Percentiles rank a stretch among this genome's conserved stretches.
These are phyloP conservation scores for Nyctibius grandis DNA, from an alignment of 2,797 vertebrate genomes.

Conservation along the genomic window DNA sequence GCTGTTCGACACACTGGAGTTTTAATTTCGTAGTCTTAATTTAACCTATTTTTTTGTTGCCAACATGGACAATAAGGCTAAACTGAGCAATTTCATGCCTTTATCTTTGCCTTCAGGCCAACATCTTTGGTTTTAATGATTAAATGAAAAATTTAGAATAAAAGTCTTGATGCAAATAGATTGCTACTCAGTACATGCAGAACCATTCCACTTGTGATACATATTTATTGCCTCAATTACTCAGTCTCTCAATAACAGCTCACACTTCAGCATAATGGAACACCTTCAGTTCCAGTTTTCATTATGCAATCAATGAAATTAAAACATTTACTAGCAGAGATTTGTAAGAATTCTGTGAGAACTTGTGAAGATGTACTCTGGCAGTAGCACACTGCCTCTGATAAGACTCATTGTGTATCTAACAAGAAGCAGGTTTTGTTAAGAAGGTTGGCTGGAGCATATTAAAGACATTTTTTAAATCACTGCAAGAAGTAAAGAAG, in stretches of 20 bases:
- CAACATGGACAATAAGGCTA: not conserved
- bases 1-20: not conserved
- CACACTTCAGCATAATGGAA: not conserved
- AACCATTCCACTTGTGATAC: not conserved
- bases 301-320: not conserved
- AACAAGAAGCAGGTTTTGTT: not conserved
- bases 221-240: not conserved
- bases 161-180: not conserved
- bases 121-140: not conserved
- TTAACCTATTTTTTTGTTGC: not conserved
- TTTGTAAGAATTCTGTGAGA: not conserved
- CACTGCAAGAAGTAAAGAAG: not conserved
- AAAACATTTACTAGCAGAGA: not conserved
- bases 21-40: not conserved
- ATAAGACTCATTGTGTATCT: not conserved
- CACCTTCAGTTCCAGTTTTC: not conserved
- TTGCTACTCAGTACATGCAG: not conserved
- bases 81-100: not conserved
- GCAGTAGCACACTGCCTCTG: not conserved
- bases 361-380: not conserved
- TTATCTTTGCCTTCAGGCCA: not conserved
- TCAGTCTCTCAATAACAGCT: not conserved
- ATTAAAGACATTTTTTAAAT: not conserved
- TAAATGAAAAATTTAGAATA: not conserved
- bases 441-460: not conserved